These are phyloP conservation scores for Macrotis lagotis DNA, from an alignment of 2,113 vertebrate genomes.

Conservation along the genomic window DNA sequence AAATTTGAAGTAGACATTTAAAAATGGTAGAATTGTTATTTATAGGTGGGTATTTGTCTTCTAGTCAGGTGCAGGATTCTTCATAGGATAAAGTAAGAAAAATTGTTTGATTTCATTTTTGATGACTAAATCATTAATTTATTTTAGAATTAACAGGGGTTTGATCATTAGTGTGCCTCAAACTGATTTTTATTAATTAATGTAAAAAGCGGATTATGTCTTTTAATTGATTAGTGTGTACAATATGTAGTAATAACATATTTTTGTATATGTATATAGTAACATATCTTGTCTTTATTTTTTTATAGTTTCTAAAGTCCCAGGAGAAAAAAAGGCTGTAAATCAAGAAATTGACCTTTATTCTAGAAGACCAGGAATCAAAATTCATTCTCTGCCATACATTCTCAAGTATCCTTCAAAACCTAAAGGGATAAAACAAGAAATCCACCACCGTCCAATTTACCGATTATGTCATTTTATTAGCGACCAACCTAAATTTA, in stretches of 20 bases:
- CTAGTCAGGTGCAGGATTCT: not conserved
- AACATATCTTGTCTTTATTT: not conserved
- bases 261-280: not conserved
- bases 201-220: not conserved
- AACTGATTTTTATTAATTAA: not conserved
- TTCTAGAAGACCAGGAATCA: slow-evolving; percentile 69
- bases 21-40: not conserved
- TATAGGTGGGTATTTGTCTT: not conserved
- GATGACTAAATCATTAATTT: not conserved
- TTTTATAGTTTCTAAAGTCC: slow-evolving; percentile 30
- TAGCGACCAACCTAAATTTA: not conserved
- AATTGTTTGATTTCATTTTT: not conserved
- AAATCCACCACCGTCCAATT: slow-evolving; percentile 1
- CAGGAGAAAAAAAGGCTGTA: not conserved
- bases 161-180: slow-evolving; percentile 1
- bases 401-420: not conserved
- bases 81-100: not conserved
- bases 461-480: not conserved
- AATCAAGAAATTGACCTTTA: slow-evolving; percentile 40
- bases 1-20: not conserved
- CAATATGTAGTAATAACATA: no score
- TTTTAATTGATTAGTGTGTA: not conserved
- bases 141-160: slow-evolving; percentile 8
- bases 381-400: slow-evolving; percentile 25
- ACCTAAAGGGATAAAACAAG: slow-evolving; percentile 56